phyloP scores from a whole-genome alignment of 2,888 invertebrate species.

The Dorcus parallelipipedus region DNA sequence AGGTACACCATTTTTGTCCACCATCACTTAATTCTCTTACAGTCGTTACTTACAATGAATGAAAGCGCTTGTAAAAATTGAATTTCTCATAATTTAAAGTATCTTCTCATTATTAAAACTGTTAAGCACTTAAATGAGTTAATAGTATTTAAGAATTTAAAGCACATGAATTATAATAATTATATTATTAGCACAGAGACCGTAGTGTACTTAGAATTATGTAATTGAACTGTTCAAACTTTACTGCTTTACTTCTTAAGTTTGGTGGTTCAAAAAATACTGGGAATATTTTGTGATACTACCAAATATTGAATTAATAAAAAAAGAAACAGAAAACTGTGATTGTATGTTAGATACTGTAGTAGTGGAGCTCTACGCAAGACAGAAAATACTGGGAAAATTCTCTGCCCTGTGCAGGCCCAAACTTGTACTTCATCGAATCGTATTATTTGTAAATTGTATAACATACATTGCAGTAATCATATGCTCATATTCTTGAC shows the following conservation, averaged over 20 bases:
- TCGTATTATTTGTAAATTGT: conserved; percentile 1
- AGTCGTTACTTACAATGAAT: background rate
- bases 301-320: conserved; percentile 33
- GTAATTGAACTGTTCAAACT: conserved; percentile 1
- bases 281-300: conserved; percentile 51
- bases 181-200: background rate
- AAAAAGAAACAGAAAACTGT: conserved; percentile 34
- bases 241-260: conserved; percentile 29
- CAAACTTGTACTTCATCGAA: background rate
- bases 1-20: conserved; percentile 10
- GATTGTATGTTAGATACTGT: conserved; percentile 42
- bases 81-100: no score
- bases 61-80: background rate
- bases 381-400: conserved; percentile 49
- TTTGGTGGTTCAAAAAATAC: conserved; percentile 51
- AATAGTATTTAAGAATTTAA: background rate
- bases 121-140: background rate
- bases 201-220: background rate
- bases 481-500: conserved; percentile 5
- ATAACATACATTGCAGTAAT: conserved; percentile 14
- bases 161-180: background rate
- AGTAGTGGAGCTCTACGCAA: conserved; percentile 22
- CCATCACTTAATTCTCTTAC: conserved; percentile 3
- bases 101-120: background rate
- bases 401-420: conserved; percentile 41